Conservation (phyloP, 1,140 invertebrate species). For the Plectus sambesii region DNA sequence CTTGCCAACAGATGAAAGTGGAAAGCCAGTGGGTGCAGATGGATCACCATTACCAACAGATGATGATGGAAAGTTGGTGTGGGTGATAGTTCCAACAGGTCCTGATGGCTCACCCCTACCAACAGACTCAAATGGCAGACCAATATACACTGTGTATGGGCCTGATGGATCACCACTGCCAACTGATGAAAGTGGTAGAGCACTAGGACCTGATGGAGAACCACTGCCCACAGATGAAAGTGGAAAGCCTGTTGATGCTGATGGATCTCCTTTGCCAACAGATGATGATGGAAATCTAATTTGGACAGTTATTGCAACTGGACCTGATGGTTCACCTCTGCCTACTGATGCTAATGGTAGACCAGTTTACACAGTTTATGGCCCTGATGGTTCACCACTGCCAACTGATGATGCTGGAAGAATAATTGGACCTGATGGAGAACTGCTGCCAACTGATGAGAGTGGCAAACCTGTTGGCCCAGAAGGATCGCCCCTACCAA, state of each 20-base stretch:
- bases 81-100: slow-evolving; percentile 10
- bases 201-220: slow-evolving; percentile 19
- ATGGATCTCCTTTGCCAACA: slow-evolving; percentile 25
- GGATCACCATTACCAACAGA: slow-evolving; percentile 7
- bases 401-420: too few relatives aligned
- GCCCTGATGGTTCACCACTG: too few relatives aligned
- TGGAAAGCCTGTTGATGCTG: slow-evolving; percentile 15
- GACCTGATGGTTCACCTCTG: slow-evolving; percentile 25
- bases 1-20: slow-evolving; percentile 8
- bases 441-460: too few relatives aligned
- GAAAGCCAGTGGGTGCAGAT: slow-evolving; percentile 11
- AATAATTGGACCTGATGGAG: too few relatives aligned
- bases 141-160: neutral
- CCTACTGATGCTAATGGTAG: slow-evolving; percentile 17
- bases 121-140: neutral
- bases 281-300: slow-evolving; percentile 21
- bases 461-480: too few relatives aligned
- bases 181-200: neutral
- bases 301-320: slow-evolving; percentile 14
- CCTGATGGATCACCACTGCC: neutral
- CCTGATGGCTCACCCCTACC: slow-evolving; percentile 1
- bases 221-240: slow-evolving; percentile 4
- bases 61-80: slow-evolving; percentile 10
- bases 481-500: too few relatives aligned
- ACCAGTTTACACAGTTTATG: too few relatives aligned